phyloP scores from a whole-genome alignment of 2,888 invertebrate genomes.

The Allolobophora icterica region DNA sequence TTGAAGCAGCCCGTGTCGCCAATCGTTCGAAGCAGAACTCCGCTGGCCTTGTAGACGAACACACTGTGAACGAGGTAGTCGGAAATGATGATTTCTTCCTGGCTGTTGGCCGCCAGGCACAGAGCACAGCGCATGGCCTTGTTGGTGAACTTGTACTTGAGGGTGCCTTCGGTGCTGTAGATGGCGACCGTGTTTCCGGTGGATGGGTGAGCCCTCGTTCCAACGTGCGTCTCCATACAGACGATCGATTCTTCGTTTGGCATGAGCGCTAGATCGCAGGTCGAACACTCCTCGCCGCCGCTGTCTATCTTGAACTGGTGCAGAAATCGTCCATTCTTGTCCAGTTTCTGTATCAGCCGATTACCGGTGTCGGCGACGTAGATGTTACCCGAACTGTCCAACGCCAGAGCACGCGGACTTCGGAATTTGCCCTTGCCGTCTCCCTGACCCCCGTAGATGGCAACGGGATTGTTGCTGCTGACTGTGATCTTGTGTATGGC shows the following conservation, averaged over 20 bases:
- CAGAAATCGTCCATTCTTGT: constrained; percentile 41
- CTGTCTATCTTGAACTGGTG: constrained; percentile 44
- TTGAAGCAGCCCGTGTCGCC: constrained; percentile 46
- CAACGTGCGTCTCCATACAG: constrained; percentile 47
- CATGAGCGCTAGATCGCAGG: constrained; percentile 47
- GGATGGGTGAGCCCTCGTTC: constrained; percentile 42
- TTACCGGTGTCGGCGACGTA: constrained; percentile 50
- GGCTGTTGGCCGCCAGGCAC: constrained; percentile 46
- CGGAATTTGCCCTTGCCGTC: constrained; percentile 46
- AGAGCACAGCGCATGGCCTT: constrained; percentile 49
- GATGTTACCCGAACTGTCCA: constrained; percentile 44
- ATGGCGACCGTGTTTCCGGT: constrained; percentile 45
- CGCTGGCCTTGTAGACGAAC: constrained; percentile 46
- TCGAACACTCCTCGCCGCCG: constrained; percentile 43
- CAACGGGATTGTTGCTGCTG: constrained; percentile 47
- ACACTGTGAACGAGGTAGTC: constrained; percentile 48
- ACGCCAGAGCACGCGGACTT: constrained; percentile 46
- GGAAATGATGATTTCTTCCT: constrained; percentile 47
- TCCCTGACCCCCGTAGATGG: constrained; percentile 43
- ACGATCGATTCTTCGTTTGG: constrained; percentile 43
- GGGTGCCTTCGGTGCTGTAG: constrained; percentile 43
- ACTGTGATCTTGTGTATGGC: constrained; percentile 41
- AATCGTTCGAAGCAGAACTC: constrained; percentile 43
- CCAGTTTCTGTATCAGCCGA: constrained; percentile 47
- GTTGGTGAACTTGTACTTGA: constrained; percentile 47